A percentile compares a stretch with the other conserved stretches of the same genome.
Conservation (phyloP, 2,797 vertebrate genomes). For the Lepus oiostolus region DNA sequence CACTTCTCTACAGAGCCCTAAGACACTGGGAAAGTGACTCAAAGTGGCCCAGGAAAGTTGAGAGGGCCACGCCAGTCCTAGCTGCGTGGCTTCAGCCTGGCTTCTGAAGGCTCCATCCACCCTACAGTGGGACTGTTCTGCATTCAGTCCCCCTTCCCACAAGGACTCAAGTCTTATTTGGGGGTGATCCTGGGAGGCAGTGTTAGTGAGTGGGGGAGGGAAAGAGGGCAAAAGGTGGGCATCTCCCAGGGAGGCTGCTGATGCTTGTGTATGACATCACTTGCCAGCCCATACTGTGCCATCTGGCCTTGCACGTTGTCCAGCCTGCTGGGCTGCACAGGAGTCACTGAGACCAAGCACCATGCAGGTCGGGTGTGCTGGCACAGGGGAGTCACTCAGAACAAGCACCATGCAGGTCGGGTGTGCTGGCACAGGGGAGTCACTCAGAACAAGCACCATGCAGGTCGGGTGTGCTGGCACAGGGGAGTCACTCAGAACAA, state of each 20-base stretch:
- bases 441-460: too few species aligned
- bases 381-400: too few species aligned
- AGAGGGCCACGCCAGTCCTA: neutral
- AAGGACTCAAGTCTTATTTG: neutral
- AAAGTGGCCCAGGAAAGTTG: neutral
- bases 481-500: too few species aligned
- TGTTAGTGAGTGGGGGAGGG: neutral
- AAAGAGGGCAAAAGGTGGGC: too few species aligned
- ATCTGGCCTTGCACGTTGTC: neutral
- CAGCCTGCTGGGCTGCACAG: accelerated
- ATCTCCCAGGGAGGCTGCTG: too few species aligned
- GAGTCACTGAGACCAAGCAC: neutral
- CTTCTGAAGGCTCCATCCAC: neutral
- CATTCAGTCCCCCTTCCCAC: neutral
- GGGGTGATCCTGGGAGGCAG: neutral
- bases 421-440: too few species aligned
- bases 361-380: neutral
- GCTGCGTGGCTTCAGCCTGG: neutral
- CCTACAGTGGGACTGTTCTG: neutral
- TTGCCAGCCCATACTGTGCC: neutral
- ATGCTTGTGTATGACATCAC: neutral
- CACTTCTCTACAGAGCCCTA: neutral
- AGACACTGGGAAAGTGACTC: neutral
- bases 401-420: too few species aligned
- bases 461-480: too few species aligned